phyloP scores from a whole-genome alignment of 1,140 invertebrate species.

The Bombus confusus region DNA sequence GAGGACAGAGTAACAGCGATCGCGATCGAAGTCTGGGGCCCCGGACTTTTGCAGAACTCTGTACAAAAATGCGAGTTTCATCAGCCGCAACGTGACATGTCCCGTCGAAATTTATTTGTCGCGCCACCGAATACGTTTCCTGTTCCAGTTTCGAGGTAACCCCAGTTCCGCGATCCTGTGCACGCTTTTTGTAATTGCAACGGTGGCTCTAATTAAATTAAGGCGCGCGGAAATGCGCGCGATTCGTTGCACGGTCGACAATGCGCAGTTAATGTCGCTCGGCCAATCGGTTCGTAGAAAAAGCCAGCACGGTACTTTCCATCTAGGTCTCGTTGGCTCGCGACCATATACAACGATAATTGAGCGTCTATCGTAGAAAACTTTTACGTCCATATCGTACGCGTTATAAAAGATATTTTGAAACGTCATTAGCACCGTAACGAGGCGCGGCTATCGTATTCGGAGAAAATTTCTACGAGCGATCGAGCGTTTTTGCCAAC shows the following conservation, averaged over 20 bases:
- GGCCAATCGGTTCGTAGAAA: not conserved
- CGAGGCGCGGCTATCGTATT: not conserved
- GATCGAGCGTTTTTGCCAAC: not conserved
- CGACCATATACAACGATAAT: too few relatives aligned
- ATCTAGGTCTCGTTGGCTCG: not conserved
- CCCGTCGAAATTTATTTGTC: not conserved
- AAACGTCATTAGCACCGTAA: not conserved
- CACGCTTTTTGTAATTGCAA: constrained; percentile 3
- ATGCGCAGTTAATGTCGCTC: not conserved
- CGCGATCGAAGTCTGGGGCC: too few relatives aligned
- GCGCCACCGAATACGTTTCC: not conserved
- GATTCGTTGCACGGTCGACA: not conserved
- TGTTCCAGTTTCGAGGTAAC: not conserved
- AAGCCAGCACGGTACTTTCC: not conserved
- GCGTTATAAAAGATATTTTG: not conserved
- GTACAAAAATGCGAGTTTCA: not conserved
- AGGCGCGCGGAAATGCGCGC: constrained; percentile 7
- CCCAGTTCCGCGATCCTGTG: not conserved
- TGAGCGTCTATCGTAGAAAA: not conserved
- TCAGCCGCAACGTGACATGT: not conserved
- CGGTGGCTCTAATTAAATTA: constrained; percentile 29
- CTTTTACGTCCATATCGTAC: not conserved
- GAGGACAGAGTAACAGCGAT: too few relatives aligned
- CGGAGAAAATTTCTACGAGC: not conserved
- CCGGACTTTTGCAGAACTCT: not conserved